Percentiles rank a stretch among this genome's conserved stretches.
Conservation (phyloP, 1,140 invertebrate genomes). For the Agraylea sexmaculata region DNA sequence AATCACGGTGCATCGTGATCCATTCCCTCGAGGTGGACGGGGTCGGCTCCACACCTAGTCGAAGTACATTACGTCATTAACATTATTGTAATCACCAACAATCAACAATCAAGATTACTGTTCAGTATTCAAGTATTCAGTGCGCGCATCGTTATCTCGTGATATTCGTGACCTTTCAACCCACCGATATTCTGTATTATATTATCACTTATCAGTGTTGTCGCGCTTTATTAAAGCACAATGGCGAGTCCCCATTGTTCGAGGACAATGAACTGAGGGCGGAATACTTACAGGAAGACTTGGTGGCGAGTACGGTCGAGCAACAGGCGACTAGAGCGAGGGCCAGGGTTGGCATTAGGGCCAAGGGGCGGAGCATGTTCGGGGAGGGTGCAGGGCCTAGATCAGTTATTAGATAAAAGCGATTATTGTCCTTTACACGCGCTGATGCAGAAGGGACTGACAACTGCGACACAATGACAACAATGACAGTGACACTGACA, state of each 20-base stretch:
- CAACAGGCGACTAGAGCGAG: no score
- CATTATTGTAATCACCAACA: no score
- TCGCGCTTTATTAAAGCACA: no score
- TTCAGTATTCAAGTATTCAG: no score
- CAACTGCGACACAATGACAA: background rate
- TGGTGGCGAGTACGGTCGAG: no score
- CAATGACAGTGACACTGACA: background rate
- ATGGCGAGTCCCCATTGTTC: no score
- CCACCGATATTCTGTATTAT: no score
- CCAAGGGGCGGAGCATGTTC: background rate
- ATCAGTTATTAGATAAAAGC: background rate
- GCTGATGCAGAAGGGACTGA: slow-evolving; percentile 86
- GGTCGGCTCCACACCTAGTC: slow-evolving; percentile 28
- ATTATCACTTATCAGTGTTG: no score
- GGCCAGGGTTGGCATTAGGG: background rate
- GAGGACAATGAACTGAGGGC: no score
- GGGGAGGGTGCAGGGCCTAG: background rate
- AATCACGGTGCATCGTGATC: slow-evolving; percentile 52
- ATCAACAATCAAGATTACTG: no score
- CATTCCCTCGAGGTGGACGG: slow-evolving; percentile 42
- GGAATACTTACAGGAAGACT: slow-evolving; percentile 6
- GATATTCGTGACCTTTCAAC: slow-evolving; percentile 6
- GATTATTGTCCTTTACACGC: slow-evolving; percentile 64
- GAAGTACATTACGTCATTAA: no score
- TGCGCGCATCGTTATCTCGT: slow-evolving; percentile 19